Evolutionary conservation across 2,888 invertebrate genomes (phyloP), one percentile per base, ranked within the genome.

Genomic region (Diabrotica balteata): DNA sequence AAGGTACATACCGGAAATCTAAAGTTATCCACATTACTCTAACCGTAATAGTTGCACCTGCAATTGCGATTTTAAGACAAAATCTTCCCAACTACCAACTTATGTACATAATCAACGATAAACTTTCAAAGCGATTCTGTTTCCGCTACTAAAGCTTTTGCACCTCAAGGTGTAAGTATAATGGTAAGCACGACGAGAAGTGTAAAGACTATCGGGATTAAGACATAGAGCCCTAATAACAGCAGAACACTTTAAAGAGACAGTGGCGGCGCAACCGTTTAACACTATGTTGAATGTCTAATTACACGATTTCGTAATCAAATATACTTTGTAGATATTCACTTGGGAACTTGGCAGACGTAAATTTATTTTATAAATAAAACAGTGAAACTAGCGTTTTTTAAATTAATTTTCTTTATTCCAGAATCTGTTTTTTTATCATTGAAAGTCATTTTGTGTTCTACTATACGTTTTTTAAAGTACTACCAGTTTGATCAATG

Each of bases 61-160:
- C 55, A 57, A 57, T 57, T 57, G 17, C 45, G 10, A 47, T 0
- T 9, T 9, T 2, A 47, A 47, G 17, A 57, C 45, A 45, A 11
- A 42, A 46, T 57, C 11, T 8, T 11, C 45, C 55, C 7, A 57
- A 45, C 44, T 44, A 10, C 55, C 8, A 57, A 57, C 55, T 57
- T 57, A 45, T 45, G 45, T 57, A 45, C 7, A 57, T 57, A 57
- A 44, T 55, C 43, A 42, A 11, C 11, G 55, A 55, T 55, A 45
- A 55, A 55, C 44, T 55, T 55, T 17, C 9, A 11, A 44, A 55
- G 44, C 43, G 17, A 43, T 55, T 55, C 44, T 44, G 22, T 55
- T 44, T 11, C 43, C 55, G 8, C 45, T 44, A 46, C 55, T 57
- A 8, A 57, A 57, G n/a, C 44, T 11, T 57, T 57, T 44, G 2